Evolutionary conservation across 2,888 invertebrate species (phyloP).

Genomic region (Lasioglossum leucozonium): DNA sequence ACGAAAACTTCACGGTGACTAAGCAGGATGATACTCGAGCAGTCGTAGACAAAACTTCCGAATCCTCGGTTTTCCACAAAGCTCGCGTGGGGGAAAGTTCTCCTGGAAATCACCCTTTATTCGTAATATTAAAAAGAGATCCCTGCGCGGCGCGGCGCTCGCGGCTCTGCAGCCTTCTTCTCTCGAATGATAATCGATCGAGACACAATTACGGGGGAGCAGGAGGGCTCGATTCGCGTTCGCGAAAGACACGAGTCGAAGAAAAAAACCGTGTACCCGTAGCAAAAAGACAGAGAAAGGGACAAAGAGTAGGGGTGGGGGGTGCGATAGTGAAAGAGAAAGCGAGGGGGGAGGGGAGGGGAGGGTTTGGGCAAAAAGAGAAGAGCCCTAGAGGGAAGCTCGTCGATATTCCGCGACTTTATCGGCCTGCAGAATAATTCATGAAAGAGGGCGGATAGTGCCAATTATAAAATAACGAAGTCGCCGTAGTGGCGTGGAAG

Average conservation of each 20-base stretch:
- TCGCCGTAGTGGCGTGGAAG: conserved; percentile 60
- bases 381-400: conserved; percentile 61
- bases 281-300: conserved; percentile 11
- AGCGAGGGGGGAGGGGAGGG: too few species aligned
- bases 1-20: neutral
- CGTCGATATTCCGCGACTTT: conserved; percentile 77
- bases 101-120: conserved; percentile 2
- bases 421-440: conserved; percentile 79
- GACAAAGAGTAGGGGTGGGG: neutral
- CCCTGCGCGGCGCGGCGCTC: neutral
- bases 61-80: neutral
- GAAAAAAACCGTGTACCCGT: conserved; percentile 12
- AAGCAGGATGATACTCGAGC: neutral
- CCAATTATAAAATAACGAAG: conserved; percentile 83
- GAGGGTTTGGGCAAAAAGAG: conserved; percentile 17
- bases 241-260: conserved; percentile 52
- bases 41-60: neutral
- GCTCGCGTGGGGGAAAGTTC: neutral
- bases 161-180: neutral
- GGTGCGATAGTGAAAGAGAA: neutral
- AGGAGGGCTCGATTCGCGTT: conserved; percentile 58
- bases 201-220: conserved; percentile 46
- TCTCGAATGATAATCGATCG: conserved; percentile 44
- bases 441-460: conserved; percentile 80
- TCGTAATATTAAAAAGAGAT: neutral